Conservation (phyloP, 2,113 vertebrate genomes). For the Siniperca knerii region DNA sequence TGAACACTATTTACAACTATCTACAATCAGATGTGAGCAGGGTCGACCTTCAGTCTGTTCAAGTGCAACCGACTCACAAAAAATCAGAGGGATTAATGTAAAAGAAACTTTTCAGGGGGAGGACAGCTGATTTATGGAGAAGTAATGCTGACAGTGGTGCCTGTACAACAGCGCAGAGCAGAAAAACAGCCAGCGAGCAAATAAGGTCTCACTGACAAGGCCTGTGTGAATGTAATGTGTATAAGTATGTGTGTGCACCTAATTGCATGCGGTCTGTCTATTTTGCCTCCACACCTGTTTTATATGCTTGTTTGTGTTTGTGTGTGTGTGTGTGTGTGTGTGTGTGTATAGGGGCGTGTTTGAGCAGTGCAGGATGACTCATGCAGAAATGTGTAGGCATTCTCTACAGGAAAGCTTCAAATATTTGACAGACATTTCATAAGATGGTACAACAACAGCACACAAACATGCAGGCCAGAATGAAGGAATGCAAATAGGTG, state of each 20-base stretch:
- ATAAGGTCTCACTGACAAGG: constrained; percentile 29
- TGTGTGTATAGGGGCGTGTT: constrained; percentile 11
- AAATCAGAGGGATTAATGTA: neutral
- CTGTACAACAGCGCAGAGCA: constrained; percentile 9
- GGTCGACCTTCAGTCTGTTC: constrained; percentile 38
- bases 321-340: constrained; percentile 27
- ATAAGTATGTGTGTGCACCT: neutral
- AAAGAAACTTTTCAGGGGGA: constrained; percentile 16
- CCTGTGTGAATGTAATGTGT: constrained; percentile 24
- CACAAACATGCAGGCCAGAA: constrained; percentile 27
- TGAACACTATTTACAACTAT: constrained; percentile 79
- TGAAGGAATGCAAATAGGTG: constrained; percentile 23
- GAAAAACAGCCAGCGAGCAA: constrained; percentile 11
- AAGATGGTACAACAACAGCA: constrained; percentile 33
- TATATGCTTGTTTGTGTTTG: constrained; percentile 17
- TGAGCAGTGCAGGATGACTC: constrained; percentile 59
- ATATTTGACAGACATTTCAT: constrained; percentile 63
- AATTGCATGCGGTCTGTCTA: constrained; percentile 27
- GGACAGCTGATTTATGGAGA: constrained; percentile 28
- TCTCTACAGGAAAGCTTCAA: constrained; percentile 51
- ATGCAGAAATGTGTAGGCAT: constrained; percentile 70
- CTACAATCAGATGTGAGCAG: constrained; percentile 66
- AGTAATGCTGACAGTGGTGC: constrained; percentile 19
- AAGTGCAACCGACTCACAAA: constrained; percentile 34
- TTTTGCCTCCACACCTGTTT: constrained; percentile 27